These are phyloP conservation scores for Drosophila sproati DNA, from an alignment of 1,140 invertebrate genomes.

Conservation along the genomic window DNA sequence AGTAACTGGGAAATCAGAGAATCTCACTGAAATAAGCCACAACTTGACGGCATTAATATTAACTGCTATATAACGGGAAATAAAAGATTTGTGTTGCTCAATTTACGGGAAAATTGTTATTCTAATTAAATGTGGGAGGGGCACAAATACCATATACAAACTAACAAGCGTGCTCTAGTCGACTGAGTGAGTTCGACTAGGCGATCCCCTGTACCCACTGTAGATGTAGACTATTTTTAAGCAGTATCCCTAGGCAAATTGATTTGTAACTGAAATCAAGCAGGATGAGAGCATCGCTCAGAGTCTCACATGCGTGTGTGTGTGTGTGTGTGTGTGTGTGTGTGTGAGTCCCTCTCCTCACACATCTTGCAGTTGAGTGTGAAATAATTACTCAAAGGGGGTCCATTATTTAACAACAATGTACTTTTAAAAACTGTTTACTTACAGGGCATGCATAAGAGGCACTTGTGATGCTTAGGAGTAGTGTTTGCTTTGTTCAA, in stretches of 20 bases:
- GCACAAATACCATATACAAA: not conserved
- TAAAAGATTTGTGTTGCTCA: not conserved
- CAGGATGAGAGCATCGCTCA: constrained; percentile 11
- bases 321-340: no score
- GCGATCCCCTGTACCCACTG: no score
- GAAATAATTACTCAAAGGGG: not conserved
- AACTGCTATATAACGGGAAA: constrained; percentile 2
- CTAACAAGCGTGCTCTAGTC: not conserved
- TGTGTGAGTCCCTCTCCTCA: not conserved
- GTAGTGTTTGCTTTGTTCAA: constrained; percentile 1
- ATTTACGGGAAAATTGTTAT: not conserved
- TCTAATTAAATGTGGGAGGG: constrained; percentile 1
- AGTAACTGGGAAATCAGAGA: not conserved
- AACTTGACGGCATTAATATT: not conserved
- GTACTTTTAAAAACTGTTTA: not conserved
- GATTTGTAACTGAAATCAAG: constrained; percentile 43
- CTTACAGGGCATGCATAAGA: constrained; percentile 35
- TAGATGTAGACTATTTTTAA: not conserved
- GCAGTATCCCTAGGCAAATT: constrained; percentile 27
- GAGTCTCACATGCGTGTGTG: no score
- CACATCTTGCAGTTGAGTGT: not conserved
- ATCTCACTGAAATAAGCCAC: not conserved
- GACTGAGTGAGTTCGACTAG: not conserved
- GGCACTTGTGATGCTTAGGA: constrained; percentile 20
- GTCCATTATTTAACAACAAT: not conserved